These are phyloP conservation scores for Protobothrops flavoviridis DNA, from an alignment of 2,113 vertebrate genomes.

Conservation along the genomic window DNA sequence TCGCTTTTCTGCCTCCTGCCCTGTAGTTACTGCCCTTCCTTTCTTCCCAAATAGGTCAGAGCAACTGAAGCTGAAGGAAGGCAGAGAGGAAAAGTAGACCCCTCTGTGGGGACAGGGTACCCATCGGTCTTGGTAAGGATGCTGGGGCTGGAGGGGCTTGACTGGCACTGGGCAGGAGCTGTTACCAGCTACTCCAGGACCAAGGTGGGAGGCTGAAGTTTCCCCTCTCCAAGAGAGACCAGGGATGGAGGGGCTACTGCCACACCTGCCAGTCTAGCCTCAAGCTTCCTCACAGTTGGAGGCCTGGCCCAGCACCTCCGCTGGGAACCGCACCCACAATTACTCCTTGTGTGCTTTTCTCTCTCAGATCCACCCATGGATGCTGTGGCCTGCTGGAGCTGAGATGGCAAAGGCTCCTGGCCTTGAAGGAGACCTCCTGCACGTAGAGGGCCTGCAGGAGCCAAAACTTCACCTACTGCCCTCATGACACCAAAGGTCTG, in stretches of 20 bases:
- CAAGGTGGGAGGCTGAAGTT: background rate
- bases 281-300: background rate
- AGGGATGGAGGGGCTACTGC: background rate
- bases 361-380: background rate
- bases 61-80: slow-evolving; percentile 63
- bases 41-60: slow-evolving; percentile 59
- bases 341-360: background rate
- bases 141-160: background rate
- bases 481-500: background rate
- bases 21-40: background rate
- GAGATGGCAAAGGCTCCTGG: background rate
- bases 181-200: background rate
- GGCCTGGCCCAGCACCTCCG: background rate
- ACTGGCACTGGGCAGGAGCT: background rate
- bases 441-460: background rate
- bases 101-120: slow-evolving; percentile 53
- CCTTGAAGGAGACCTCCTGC: background rate
- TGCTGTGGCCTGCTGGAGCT: background rate
- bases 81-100: slow-evolving; percentile 44
- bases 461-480: background rate
- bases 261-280: background rate
- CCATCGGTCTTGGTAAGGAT: slow-evolving; percentile 34
- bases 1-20: background rate
- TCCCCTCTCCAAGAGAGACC: background rate
- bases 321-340: background rate